Evolutionary conservation across 1,140 invertebrate genomes (phyloP), one percentile per base, ranked within the genome.

Genomic region (Drosophila azteca): DNA sequence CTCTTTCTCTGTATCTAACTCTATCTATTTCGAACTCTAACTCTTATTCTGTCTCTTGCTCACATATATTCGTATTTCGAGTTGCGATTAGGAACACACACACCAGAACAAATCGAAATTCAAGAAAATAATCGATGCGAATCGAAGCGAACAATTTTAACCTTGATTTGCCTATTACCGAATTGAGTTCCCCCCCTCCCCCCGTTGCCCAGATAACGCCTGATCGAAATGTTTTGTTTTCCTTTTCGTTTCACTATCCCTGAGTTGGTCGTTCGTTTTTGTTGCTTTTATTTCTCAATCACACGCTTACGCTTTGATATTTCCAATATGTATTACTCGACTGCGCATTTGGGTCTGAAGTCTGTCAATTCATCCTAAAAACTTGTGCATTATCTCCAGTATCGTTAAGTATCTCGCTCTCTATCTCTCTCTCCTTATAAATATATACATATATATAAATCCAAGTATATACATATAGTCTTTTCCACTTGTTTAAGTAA

Each of bases 241-340:
- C 6, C 6, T 50, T 35, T 50, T 73, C 2, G 6, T 31, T 74
- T 66, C 7, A n/a, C 15, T 62, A 64, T 31, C 22, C 55, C 65
- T 65, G 2, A 48, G 46, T 66, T 74, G 20, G 31, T 61, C 29
- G 63, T 62, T 65, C 3, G n/a, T n/a, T 3, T 63, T 71, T 61
- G 35, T 39, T 11, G 13, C 58, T 20, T 52, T 44, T 24, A 17
- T 51, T 51, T 67, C n/a, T 29, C 44, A 58, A 79, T 87, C 82
- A 88, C 82, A 87, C 83, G 83, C 82, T 87, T 87, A 68, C 70
- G 82, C 82, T 87, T 87, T 59, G 61, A 39, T 39, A 66, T 60
- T 49, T 49, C 20, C 26, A 67, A 39, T 79, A 20, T 20, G 17
- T 20, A 81, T 69, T 88, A 87, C 24, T 26, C 24, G 5, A 88